Conservation (phyloP, 1,140 invertebrate species). For the Telenomus remus region DNA sequence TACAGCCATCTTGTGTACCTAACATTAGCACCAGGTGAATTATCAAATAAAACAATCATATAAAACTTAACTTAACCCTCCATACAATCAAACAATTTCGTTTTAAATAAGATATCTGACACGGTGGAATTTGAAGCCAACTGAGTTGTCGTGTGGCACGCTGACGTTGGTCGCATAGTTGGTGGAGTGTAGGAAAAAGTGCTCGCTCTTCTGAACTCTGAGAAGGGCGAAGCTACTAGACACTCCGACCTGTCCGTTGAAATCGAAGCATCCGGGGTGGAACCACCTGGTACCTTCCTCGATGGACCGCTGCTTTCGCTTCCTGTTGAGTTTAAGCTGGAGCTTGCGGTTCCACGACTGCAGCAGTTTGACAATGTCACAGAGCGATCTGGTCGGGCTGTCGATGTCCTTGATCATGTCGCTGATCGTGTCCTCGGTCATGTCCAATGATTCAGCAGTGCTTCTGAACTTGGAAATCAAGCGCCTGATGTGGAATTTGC, state of each 20-base stretch:
- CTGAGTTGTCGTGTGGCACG: background rate
- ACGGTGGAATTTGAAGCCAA: background rate
- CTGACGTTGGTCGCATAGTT: background rate
- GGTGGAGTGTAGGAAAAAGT: background rate
- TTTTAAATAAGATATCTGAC: background rate
- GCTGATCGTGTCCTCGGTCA: background rate
- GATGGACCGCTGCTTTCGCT: background rate
- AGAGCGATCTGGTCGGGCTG: background rate
- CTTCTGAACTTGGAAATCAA: constrained; percentile 7
- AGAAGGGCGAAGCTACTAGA: background rate
- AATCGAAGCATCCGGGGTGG: background rate
- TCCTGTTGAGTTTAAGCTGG: background rate
- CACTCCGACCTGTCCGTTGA: background rate
- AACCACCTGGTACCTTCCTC: background rate
- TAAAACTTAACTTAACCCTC: no score
- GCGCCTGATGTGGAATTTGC: background rate
- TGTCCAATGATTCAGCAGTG: background rate
- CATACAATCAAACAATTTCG: background rate
- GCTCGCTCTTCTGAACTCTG: background rate
- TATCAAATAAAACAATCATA: no score
- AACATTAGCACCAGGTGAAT: no score
- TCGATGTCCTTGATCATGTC: background rate
- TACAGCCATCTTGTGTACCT: no score
- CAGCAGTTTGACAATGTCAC: background rate
- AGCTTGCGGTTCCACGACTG: constrained; percentile 1